phyloP scores from a whole-genome alignment of 2,797 vertebrate genomes.

The Ctenochaetus hawaiiensis region DNA sequence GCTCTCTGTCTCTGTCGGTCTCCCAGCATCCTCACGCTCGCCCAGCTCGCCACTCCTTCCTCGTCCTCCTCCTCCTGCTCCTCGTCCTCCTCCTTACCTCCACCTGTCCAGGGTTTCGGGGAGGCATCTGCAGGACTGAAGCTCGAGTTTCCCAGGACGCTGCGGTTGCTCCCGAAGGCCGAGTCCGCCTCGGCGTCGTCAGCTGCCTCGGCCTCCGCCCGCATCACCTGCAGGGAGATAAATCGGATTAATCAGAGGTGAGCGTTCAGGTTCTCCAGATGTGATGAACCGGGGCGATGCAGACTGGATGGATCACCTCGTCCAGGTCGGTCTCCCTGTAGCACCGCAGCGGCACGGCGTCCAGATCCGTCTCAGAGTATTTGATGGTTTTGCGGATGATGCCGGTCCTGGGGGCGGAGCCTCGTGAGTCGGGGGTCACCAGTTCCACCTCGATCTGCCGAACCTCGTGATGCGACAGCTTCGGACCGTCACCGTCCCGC shows the following conservation, averaged over 20 bases:
- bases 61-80: conserved; percentile 45
- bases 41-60: conserved; percentile 82
- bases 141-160: conserved; percentile 79
- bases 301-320: conserved; percentile 79
- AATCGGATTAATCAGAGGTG: not conserved
- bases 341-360: conserved; percentile 92
- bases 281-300: too few species aligned
- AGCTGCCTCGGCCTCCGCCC: conserved; percentile 73
- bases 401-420: conserved; percentile 74
- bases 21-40: conserved; percentile 76
- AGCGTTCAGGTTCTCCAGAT: not conserved
- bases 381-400: conserved; percentile 89
- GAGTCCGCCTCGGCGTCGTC: conserved; percentile 88
- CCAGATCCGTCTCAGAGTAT: conserved; percentile 96
- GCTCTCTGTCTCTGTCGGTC: conserved; percentile 74
- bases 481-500: conserved; percentile 15
- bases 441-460: conserved; percentile 89
- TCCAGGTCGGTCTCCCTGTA: conserved; percentile 95
- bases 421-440: conserved; percentile 72
- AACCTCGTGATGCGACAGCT: conserved; percentile 76
- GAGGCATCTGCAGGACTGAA: conserved; percentile 57
- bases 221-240: conserved; percentile 70
- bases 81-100: conserved; percentile 49
- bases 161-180: conserved; percentile 90
- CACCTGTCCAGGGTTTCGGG: conserved; percentile 17